Conservation (phyloP, 2,797 vertebrate species). For the Liparis tanakae region DNA sequence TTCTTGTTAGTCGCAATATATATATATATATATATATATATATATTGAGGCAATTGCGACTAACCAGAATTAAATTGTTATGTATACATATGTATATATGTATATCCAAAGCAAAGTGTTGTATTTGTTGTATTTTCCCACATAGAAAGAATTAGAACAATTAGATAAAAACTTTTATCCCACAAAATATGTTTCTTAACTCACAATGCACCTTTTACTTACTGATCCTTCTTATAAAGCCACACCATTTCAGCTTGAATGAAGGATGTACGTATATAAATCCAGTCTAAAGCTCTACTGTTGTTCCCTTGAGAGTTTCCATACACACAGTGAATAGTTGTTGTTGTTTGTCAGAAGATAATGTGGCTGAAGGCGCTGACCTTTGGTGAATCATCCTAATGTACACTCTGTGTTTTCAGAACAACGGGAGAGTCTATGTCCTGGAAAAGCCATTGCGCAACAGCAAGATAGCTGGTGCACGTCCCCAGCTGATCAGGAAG, state of each 20-base stretch:
- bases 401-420: not conserved
- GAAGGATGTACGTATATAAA: not conserved
- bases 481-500: slow-evolving; percentile 41
- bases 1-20: too few species aligned
- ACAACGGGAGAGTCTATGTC: not conserved
- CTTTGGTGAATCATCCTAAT: slow-evolving; percentile 21
- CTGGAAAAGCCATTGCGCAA: slow-evolving; percentile 16
- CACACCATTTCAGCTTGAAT: not conserved
- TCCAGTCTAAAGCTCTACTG: slow-evolving; percentile 3
- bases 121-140: too few species aligned
- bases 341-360: slow-evolving; percentile 6
- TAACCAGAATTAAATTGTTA: not conserved
- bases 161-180: not conserved
- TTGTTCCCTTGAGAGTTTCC: not conserved
- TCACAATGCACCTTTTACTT: not conserved
- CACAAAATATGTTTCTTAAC: not conserved
- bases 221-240: not conserved
- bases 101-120: too few species aligned
- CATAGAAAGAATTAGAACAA: slow-evolving; percentile 12
- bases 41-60: not conserved
- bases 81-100: too few species aligned
- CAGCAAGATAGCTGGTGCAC: slow-evolving; percentile 24
- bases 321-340: not conserved
- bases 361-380: slow-evolving; percentile 21
- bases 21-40: too few species aligned